Conservation (phyloP, 2,888 invertebrate species). For the Gryllus longicercus region DNA sequence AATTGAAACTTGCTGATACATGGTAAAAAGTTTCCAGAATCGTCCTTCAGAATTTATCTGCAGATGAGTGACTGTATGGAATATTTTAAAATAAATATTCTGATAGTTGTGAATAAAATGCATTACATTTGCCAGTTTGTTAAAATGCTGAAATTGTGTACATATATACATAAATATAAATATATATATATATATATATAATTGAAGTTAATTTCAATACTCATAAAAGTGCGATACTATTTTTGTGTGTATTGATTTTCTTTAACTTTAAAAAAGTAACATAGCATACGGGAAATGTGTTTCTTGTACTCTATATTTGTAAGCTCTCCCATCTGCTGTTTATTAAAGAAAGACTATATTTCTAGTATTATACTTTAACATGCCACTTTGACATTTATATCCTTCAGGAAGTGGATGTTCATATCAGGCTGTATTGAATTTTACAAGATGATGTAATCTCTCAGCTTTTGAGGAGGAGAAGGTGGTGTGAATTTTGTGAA, state of each 20-base stretch:
- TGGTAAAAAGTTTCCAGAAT: too few species aligned
- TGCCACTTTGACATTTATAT: background rate
- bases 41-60: too few species aligned
- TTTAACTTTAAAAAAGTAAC: background rate
- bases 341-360: constrained; percentile 3
- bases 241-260: constrained; percentile 17
- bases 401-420: background rate
- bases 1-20: too few species aligned
- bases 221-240: constrained; percentile 3
- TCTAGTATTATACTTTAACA: background rate
- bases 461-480: too few species aligned
- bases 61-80: too few species aligned
- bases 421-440: background rate
- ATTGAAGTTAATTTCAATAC: constrained; percentile 11
- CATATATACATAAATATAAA: background rate
- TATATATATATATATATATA: constrained; percentile 17
- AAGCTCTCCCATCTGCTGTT: background rate
- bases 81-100: too few species aligned
- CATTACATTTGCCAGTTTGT: background rate
- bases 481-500: too few species aligned
- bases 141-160: background rate
- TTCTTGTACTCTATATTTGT: constrained; percentile 17
- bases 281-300: background rate
- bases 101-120: too few species aligned
- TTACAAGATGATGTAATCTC: too few species aligned